Percentiles rank a stretch among this genome's conserved stretches.
Evolutionary conservation across 2,888 invertebrate species (phyloP).

Genomic region (Ophion ventricosus): DNA sequence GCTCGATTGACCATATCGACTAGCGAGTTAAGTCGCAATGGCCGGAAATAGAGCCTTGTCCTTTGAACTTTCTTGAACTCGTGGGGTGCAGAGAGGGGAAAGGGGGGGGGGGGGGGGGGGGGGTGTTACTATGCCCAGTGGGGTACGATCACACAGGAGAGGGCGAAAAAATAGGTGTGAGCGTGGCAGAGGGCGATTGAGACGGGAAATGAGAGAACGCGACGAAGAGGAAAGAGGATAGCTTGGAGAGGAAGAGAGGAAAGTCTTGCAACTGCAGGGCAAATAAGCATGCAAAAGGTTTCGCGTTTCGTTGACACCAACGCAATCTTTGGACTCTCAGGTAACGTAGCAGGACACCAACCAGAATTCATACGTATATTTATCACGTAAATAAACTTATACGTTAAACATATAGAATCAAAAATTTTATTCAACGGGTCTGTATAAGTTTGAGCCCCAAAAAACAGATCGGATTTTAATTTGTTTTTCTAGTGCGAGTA

Average conservation of each 20-base stretch:
- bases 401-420: not conserved
- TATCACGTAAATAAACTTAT: not conserved
- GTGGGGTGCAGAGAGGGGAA: not conserved
- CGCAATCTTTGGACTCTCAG: not conserved
- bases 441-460: too few relatives aligned
- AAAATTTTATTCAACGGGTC: too few relatives aligned
- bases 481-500: too few relatives aligned
- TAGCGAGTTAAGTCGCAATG: slow-evolving; percentile 26
- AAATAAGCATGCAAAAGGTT: slow-evolving; percentile 48
- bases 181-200: slow-evolving; percentile 23
- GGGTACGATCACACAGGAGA: not conserved
- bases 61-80: slow-evolving; percentile 22
- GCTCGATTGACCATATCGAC: not conserved
- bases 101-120: not conserved
- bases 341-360: not conserved
- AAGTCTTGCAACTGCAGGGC: slow-evolving; percentile 31
- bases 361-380: not conserved
- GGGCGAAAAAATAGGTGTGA: not conserved
- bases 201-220: slow-evolving; percentile 31
- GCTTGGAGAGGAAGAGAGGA: slow-evolving; percentile 20
- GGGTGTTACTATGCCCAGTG: not conserved
- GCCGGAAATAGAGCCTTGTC: slow-evolving; percentile 11
- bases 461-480: too few relatives aligned
- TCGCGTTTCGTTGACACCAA: slow-evolving; percentile 29
- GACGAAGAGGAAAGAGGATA: slow-evolving; percentile 15